Percentiles rank a stretch among this genome's conserved stretches.
Conservation (phyloP, 2,888 invertebrate genomes). For the Diachrysia chrysitis region DNA sequence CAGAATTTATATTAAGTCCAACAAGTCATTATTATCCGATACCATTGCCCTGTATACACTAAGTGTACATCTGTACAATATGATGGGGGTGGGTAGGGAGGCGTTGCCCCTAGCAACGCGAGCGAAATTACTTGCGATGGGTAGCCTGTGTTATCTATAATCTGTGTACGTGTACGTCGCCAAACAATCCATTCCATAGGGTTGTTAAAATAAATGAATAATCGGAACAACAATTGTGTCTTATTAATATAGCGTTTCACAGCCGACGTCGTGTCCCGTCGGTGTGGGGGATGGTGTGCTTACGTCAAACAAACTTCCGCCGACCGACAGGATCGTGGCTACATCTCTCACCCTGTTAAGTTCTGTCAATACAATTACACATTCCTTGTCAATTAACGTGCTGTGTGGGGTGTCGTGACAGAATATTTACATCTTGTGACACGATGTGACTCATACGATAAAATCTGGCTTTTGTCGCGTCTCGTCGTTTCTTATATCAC, state of each 20-base stretch:
- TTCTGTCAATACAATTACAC: background rate
- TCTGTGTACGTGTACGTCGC: too few species aligned
- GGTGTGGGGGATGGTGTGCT: background rate
- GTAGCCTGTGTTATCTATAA: too few species aligned
- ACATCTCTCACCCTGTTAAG: background rate
- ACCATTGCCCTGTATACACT: background rate
- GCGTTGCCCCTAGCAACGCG: conserved; percentile 25
- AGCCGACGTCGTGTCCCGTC: background rate
- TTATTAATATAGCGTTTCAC: background rate
- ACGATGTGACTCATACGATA: too few species aligned
- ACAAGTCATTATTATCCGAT: background rate
- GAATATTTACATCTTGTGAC: too few species aligned
- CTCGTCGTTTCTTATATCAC: too few species aligned
- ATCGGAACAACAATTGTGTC: conserved; percentile 4
- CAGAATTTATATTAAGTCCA: too few species aligned
- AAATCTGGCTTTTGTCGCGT: too few species aligned
- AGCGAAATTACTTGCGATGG: conserved; percentile 30
- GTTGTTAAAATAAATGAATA: conserved; percentile 16
- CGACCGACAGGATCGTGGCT: background rate
- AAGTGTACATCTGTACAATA: background rate
- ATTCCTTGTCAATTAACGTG: background rate
- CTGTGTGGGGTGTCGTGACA: background rate
- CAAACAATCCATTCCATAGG: conserved; percentile 25
- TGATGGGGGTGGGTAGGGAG: conserved; percentile 14
- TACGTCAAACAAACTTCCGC: background rate